Base-by-base conservation (phyloP, 2,888 invertebrate genomes). In the Carterocephalus palaemon region DNA sequence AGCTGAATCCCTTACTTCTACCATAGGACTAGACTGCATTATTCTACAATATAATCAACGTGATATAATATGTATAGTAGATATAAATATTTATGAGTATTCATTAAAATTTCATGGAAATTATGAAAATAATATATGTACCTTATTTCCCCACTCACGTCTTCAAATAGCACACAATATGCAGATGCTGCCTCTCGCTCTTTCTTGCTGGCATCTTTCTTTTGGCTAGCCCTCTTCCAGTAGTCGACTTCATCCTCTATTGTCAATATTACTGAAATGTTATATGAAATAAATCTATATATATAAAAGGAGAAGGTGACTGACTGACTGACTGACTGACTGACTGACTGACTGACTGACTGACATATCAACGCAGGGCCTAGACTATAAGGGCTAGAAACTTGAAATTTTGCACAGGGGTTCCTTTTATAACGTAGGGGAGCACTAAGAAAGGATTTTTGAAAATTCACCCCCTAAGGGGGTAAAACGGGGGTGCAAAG, bases 181-280 rank as follows among this genome's bases (percentile, higher is more conserved):
- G 88, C 77, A 38, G 83, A 74, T 7, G 91, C 90, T 51, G 88
- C 85, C 50, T 89, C 89, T 58, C 80, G 88, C 34, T 89, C 88
- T 22, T 89, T 89, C 54, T 85, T 87, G 42, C 46, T 72, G 4
- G 77, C 75, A 60, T 88, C 88, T 40, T 72, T 78, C 33, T 85
- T 85, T 36, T 88, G 79, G n/a, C 81, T 71, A 20, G 89, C 58
- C 9, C 89, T 87, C 51, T 83, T 87, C 94, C 94, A 94, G 68
- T 91, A 92, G 57, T 91, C 89, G 29, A 92, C 76, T 82, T 94
- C 94, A 78, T 94, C 92, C 52, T 89, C 88, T 29, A 93, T 84
- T 23, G 89, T 88, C 53, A 91, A 70, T 34, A 93, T 90, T 32
- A 91, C 93, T 92, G 67, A 20, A 75, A 77, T 22, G 7, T 15